These are phyloP conservation scores for Sarcophaga subvicina DNA, from an alignment of 2,888 invertebrate species.

Conservation along the genomic window DNA sequence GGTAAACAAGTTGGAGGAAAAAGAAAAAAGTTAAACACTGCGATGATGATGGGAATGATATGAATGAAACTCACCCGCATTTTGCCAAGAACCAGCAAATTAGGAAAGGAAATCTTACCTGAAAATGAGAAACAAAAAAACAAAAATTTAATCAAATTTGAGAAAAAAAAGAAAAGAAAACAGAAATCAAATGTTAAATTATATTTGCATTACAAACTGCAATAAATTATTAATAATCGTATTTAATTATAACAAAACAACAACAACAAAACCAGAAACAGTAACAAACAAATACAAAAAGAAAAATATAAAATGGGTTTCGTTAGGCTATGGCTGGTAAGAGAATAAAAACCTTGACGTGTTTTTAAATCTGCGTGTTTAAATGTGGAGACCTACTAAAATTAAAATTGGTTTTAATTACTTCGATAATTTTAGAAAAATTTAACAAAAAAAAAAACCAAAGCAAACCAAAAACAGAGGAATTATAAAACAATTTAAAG, in stretches of 20 bases:
- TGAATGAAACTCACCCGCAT: conserved; percentile 63
- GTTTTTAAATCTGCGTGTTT: conserved; percentile 65
- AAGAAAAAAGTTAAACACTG: neutral
- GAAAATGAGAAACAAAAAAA: conserved; percentile 43
- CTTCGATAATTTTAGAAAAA: conserved; percentile 56
- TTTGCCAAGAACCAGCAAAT: conserved; percentile 52
- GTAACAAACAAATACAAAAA: conserved; percentile 3
- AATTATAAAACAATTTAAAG: conserved; percentile 24
- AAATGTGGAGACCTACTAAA: conserved; percentile 58
- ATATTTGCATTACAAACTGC: conserved; percentile 67
- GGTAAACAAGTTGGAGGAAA: neutral
- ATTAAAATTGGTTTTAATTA: conserved; percentile 61
- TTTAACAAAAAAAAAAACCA: neutral
- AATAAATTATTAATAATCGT: conserved; percentile 67
- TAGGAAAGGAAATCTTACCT: conserved; percentile 58
- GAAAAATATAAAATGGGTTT: neutral
- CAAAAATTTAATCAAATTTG: conserved; percentile 36
- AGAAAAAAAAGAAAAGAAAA: conserved; percentile 13
- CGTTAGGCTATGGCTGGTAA: neutral
- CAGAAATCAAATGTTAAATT: conserved; percentile 44
- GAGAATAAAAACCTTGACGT: conserved; percentile 64
- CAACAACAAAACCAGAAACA: neutral
- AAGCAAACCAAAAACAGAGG: neutral
- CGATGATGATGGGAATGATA: neutral
- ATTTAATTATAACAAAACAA: conserved; percentile 57